A percentile compares a stretch with the other conserved stretches of the same genome.
These are phyloP conservation scores for Zaprionus inermis DNA, from an alignment of 1,140 invertebrate species.

Conservation along the genomic window DNA sequence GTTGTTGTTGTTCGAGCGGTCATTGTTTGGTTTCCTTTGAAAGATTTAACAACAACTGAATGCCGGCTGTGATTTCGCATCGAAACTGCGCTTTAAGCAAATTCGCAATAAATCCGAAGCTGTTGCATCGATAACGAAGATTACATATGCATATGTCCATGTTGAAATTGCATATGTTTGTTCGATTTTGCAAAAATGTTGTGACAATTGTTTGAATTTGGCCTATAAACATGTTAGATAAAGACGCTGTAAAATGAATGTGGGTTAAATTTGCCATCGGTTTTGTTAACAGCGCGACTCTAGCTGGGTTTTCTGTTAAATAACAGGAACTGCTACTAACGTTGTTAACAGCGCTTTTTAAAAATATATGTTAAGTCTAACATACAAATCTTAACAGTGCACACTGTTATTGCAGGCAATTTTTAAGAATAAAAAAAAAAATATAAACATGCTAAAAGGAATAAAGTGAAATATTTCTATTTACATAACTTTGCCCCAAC, in stretches of 20 bases:
- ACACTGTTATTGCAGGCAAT: too few relatives aligned
- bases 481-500: not conserved
- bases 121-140: not conserved
- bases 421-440: too few relatives aligned
- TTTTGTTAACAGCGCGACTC: not conserved
- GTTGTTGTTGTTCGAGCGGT: not conserved
- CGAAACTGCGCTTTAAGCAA: slow-evolving; percentile 5
- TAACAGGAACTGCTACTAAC: not conserved
- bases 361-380: too few relatives aligned
- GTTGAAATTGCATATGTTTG: slow-evolving; percentile 1
- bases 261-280: not conserved
- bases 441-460: too few relatives aligned
- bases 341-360: too few relatives aligned
- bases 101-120: not conserved
- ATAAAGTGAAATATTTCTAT: not conserved
- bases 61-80: slow-evolving; percentile 6
- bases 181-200: not conserved
- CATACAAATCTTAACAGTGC: too few relatives aligned
- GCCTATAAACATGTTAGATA: not conserved
- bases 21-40: slow-evolving; percentile 5
- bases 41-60: slow-evolving; percentile 7
- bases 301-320: not conserved
- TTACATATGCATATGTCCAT: slow-evolving; percentile 15
- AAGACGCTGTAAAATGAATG: not conserved
- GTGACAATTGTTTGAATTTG: not conserved